A percentile compares a stretch with the other conserved stretches of the same genome.
Evolutionary conservation across 2,888 invertebrate species (phyloP).

Genomic region (Platycnemis pennipes): DNA sequence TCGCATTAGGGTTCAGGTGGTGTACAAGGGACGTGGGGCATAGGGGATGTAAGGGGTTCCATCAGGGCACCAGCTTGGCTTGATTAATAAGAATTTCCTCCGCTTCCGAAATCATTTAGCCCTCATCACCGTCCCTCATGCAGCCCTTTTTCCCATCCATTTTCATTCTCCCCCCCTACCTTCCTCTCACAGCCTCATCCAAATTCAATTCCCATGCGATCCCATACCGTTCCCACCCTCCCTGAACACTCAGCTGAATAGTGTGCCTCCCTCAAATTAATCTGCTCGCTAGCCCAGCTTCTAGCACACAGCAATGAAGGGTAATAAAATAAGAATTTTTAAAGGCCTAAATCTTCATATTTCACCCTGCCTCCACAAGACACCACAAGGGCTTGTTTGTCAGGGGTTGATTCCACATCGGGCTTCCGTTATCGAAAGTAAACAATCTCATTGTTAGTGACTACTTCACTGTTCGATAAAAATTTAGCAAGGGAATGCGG

Average conservation of each 20-base stretch:
- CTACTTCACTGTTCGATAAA: too few relatives aligned
- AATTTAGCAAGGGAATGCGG: too few relatives aligned
- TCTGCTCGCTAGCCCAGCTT: too few relatives aligned
- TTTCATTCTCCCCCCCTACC: background rate
- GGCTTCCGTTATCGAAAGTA: too few relatives aligned
- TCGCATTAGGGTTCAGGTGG: slow-evolving; percentile 1
- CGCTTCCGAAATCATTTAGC: slow-evolving; percentile 5
- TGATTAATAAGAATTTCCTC: background rate
- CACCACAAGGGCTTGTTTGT: too few relatives aligned
- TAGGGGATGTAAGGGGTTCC: background rate
- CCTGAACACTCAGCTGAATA: background rate
- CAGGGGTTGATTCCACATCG: too few relatives aligned
- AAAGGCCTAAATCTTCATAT: too few relatives aligned
- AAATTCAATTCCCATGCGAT: background rate
- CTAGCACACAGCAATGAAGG: too few relatives aligned
- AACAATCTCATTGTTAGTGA: too few relatives aligned
- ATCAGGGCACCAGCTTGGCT: background rate
- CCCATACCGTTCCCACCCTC: background rate
- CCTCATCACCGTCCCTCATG: background rate
- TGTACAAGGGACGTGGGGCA: background rate
- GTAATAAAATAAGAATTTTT: too few relatives aligned
- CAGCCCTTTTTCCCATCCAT: background rate
- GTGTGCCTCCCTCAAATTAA: background rate
- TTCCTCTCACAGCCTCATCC: background rate
- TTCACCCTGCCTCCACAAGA: too few relatives aligned